phyloP scores from a whole-genome alignment of 1,140 invertebrate species.

The Zaprionus ghesquierei region DNA sequence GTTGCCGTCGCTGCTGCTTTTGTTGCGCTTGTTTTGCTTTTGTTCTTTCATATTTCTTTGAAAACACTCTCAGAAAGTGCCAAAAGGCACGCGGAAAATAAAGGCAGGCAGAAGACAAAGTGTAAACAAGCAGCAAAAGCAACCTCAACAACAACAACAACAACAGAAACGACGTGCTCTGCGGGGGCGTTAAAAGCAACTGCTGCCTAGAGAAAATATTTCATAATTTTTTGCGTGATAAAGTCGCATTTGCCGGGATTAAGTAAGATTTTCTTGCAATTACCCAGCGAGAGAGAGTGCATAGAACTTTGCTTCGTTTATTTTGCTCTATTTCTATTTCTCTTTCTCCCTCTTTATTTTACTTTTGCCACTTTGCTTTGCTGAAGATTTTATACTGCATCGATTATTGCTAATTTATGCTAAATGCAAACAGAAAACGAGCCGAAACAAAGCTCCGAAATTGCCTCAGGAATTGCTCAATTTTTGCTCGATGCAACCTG shows the following conservation, averaged over 20 bases:
- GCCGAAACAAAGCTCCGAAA: background rate
- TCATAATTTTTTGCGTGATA: constrained; percentile 81
- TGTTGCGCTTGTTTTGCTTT: constrained; percentile 16
- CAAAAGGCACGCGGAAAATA: constrained; percentile 64
- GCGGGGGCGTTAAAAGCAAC: constrained; percentile 54
- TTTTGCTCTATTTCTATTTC: background rate
- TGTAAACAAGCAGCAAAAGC: constrained; percentile 65
- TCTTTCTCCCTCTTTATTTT: constrained; percentile 17
- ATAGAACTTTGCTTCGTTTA: background rate
- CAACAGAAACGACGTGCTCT: constrained; percentile 3
- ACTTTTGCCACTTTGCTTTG: constrained; percentile 9
- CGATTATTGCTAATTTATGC: constrained; percentile 71
- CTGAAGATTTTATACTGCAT: constrained; percentile 5
- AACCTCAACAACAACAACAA: constrained; percentile 40
- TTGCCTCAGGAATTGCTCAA: background rate
- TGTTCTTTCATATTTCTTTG: background rate
- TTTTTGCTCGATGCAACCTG: constrained; percentile 1
- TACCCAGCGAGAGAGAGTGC: constrained; percentile 53
- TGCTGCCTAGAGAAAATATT: constrained; percentile 65
- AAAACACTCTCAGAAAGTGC: constrained; percentile 32
- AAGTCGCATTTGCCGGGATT: constrained; percentile 78
- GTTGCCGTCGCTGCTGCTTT: background rate
- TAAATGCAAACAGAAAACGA: constrained; percentile 45
- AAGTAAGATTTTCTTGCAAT: constrained; percentile 80
- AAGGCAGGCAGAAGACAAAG: constrained; percentile 24